A percentile compares a stretch with the other conserved stretches of the same genome.
phyloP scores from a whole-genome alignment of 2,888 invertebrate genomes.

The Morpho achilles region DNA sequence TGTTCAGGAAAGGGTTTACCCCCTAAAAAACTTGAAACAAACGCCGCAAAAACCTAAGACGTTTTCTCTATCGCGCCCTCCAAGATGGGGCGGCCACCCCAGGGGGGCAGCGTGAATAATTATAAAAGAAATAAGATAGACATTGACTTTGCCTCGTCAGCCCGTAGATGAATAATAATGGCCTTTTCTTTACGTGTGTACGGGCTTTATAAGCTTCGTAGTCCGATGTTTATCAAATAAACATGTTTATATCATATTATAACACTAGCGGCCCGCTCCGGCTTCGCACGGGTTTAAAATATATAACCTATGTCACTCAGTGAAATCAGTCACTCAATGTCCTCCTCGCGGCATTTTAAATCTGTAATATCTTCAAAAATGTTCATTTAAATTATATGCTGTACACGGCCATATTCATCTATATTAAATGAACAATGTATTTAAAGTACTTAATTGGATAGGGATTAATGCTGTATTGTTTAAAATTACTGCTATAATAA shows the following conservation, averaged over 20 bases:
- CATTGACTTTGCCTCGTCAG: constrained; percentile 75
- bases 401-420: no score
- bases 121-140: constrained; percentile 80
- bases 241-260: constrained; percentile 10
- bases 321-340: no score
- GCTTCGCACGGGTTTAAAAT: no score
- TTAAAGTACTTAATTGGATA: no score
- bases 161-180: constrained; percentile 75
- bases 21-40: constrained; percentile 79
- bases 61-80: constrained; percentile 60
- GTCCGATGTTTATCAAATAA: constrained; percentile 42
- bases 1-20: constrained; percentile 79
- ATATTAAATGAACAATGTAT: no score
- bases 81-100: constrained; percentile 36
- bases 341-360: no score
- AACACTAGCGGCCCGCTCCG: no score
- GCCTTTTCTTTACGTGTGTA: constrained; percentile 72
- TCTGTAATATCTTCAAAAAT: no score
- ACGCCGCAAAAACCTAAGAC: constrained; percentile 79
- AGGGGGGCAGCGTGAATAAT: constrained; percentile 71
- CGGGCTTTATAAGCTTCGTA: constrained; percentile 56
- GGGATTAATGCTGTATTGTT: no score
- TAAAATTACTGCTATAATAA: no score
- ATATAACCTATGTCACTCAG: no score
- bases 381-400: no score